Evolutionary conservation across 1,140 invertebrate species (phyloP).

Genomic region (Gryon sp.): DNA sequence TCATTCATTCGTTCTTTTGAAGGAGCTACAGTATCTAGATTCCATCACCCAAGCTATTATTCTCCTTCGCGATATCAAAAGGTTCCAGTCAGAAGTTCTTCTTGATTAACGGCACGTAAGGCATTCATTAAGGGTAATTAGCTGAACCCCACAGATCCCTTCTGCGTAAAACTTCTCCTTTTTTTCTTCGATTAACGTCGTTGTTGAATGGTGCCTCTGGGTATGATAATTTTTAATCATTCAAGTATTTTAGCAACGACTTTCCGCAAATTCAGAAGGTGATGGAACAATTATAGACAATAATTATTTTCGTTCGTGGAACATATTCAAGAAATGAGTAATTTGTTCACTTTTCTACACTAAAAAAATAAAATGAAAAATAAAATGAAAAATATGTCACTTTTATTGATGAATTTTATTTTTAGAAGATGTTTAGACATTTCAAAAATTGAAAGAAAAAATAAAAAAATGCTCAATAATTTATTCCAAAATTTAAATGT

Average conservation of each 20-base stretch:
- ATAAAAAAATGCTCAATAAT: too few species aligned
- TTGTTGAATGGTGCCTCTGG: not conserved
- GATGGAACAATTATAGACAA: too few species aligned
- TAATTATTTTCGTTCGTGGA: not conserved
- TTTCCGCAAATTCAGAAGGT: too few species aligned
- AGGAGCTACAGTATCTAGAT: slow-evolving; percentile 19
- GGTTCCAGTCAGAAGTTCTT: slow-evolving; percentile 47
- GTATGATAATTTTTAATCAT: slow-evolving; percentile 22
- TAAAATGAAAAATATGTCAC: too few species aligned
- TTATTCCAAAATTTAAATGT: too few species aligned
- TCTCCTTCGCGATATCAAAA: slow-evolving; percentile 49
- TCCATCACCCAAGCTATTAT: slow-evolving; percentile 43
- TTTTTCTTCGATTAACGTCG: slow-evolving; percentile 15
- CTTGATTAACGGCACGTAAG: slow-evolving; percentile 59
- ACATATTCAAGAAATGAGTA: too few species aligned
- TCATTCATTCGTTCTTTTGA: slow-evolving; percentile 33
- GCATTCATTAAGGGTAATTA: slow-evolving; percentile 62
- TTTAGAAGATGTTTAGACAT: too few species aligned
- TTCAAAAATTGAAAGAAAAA: too few species aligned
- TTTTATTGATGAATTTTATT: too few species aligned
- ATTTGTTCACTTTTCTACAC: too few species aligned
- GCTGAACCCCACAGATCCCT: slow-evolving; percentile 28
- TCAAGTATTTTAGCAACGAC: not conserved
- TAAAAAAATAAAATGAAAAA: too few species aligned
- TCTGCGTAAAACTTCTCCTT: slow-evolving; percentile 1